Conservation (phyloP, 1,140 invertebrate genomes). For the Physella acuta region DNA sequence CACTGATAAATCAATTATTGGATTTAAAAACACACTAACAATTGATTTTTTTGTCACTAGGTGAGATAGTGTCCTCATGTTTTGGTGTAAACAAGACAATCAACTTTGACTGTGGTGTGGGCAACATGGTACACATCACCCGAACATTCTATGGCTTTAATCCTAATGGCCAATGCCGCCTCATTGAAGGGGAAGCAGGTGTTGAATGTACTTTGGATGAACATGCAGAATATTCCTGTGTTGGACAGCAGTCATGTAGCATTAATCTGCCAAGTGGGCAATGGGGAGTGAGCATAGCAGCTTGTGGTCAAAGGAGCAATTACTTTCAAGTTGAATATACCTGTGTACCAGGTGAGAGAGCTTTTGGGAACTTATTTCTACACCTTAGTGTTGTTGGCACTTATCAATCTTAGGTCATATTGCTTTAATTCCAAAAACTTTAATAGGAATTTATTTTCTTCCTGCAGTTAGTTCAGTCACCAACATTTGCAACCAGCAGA, state of each 20-base stretch:
- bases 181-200: conserved; percentile 32
- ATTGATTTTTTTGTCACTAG: conserved; percentile 33
- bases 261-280: conserved; percentile 45
- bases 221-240: conserved; percentile 43
- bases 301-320: conserved; percentile 42
- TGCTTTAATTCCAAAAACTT: neutral
- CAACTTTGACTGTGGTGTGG: conserved; percentile 38
- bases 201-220: conserved; percentile 37
- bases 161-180: conserved; percentile 33
- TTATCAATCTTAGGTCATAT: neutral
- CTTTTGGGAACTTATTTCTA: neutral
- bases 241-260: conserved; percentile 41
- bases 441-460: neutral
- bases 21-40: too few relatives aligned
- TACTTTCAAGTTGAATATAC: conserved; percentile 51
- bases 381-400: too few relatives aligned
- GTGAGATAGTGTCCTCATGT: conserved; percentile 35
- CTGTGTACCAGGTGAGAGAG: conserved; percentile 44
- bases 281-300: conserved; percentile 35
- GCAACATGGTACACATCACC: conserved; percentile 46
- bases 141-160: conserved; percentile 50
- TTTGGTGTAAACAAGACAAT: conserved; percentile 39
- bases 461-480: conserved; percentile 35
- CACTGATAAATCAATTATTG: too few relatives aligned
- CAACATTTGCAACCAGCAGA: conserved; percentile 42